Base-by-base conservation (phyloP, 2,113 vertebrate genomes). In the Ceratotherium simum region DNA sequence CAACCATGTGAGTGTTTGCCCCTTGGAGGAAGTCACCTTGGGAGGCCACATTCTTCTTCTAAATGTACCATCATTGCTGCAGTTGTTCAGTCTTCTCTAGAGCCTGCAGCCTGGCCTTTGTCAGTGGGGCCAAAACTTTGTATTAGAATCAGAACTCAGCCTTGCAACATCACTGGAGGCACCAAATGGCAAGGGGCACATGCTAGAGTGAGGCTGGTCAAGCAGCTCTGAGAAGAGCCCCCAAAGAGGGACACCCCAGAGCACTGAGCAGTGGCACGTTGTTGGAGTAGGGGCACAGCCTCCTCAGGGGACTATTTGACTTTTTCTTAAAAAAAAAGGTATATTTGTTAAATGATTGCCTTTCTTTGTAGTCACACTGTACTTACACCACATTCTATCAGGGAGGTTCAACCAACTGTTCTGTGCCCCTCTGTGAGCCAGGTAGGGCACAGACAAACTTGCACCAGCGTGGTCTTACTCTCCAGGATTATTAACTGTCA, bases 261-360 rank as follows among this genome's bases (percentile, higher is more conserved):
- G 6, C 62, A 6, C 46, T 2, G 11, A 73, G 64, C 48, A 17
- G 12, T 18, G 9, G n/a, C 39, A 14, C 1, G 0, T 39, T 51
- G 36, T 27, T 67, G 36, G 14, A 82, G 27, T 78, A n/a, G 69
- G n/a, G 29, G 20, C n/a, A 5, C 14, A 69, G 58, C 36, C 29
- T 75, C n/a, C 20, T 33, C 6, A 12, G 58, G 46, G 29, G 62
- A 81, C 25, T 16, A 16, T 64, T 2, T 82, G 80, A 31, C 33
- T 8, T 42, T 42, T 42, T 42, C 42, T 23, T 25, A n/a, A 27
- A 51, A 39, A 58, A n/a, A 29, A 48, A 14, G 8, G 12, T 42
- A 0, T 33, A 6, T 83, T n/a, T 72, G 58, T 51, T 51, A 62
- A 78, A 58, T 0, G 0, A 31, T 13, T 56, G 65, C n/a, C 4